Evolutionary conservation across 2,888 invertebrate genomes (phyloP).

Genomic region (Phyllotreta cruciferae): DNA sequence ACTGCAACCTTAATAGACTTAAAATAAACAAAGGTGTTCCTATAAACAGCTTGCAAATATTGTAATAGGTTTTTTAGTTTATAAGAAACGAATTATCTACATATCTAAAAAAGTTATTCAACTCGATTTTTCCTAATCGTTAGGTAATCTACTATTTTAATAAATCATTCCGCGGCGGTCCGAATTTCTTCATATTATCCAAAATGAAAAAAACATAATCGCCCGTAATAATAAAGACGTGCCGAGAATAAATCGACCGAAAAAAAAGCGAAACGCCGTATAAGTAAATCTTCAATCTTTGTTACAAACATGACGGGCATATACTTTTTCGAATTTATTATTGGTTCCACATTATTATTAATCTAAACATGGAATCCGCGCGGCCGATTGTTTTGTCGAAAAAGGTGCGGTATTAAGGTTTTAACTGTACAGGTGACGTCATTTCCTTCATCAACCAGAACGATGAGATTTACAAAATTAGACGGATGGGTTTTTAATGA

Average conservation of each 20-base stretch:
- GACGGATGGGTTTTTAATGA: too few relatives aligned
- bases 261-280: conserved; percentile 39
- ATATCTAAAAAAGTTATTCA: too few relatives aligned
- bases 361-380: conserved; percentile 49
- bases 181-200: background rate
- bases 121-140: too few relatives aligned
- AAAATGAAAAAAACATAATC: conserved; percentile 11
- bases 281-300: conserved; percentile 36
- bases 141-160: background rate
- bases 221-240: conserved; percentile 28
- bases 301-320: conserved; percentile 33
- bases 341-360: conserved; percentile 45
- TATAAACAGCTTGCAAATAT: too few relatives aligned
- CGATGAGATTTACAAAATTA: too few relatives aligned
- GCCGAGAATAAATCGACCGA: conserved; percentile 34
- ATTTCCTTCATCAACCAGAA: conserved; percentile 40
- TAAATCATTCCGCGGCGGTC: conserved; percentile 5
- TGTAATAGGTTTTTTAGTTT: too few relatives aligned
- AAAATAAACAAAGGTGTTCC: too few relatives aligned
- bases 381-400: conserved; percentile 48
- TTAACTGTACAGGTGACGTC: conserved; percentile 47
- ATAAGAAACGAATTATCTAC: too few relatives aligned
- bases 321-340: conserved; percentile 44
- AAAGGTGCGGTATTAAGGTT: conserved; percentile 49
- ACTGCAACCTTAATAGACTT: too few relatives aligned